Evolutionary conservation across 2,113 vertebrate species (phyloP).

Genomic region (Girardinichthys multiradiatus): DNA sequence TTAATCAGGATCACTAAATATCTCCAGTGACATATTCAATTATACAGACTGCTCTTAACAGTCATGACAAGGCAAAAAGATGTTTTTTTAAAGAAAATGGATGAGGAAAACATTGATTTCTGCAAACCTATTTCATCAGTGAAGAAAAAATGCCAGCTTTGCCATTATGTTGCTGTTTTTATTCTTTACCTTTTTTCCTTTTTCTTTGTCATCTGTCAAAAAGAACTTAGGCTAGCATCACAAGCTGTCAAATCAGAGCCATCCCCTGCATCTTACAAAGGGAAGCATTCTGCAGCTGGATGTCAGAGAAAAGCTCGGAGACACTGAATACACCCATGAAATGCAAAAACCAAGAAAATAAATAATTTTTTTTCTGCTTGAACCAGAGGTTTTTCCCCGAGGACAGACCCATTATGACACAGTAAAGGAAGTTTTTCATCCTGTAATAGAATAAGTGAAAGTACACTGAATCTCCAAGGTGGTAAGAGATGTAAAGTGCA

Average conservation of each 20-base stretch:
- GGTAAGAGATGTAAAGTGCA: conserved; percentile 26
- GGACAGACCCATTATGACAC: conserved; percentile 60
- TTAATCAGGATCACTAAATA: conserved; percentile 75
- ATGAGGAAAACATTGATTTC: conserved; percentile 65
- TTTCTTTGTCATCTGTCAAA: conserved; percentile 81
- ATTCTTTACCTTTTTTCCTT: conserved; percentile 28
- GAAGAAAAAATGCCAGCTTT: conserved; percentile 58
- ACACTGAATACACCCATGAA: conserved; percentile 56
- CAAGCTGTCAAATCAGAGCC: conserved; percentile 79
- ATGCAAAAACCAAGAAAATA: conserved; percentile 42
- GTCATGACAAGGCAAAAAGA: conserved; percentile 68
- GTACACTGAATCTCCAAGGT: conserved; percentile 21
- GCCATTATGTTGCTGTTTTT: conserved; percentile 55
- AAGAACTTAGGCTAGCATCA: conserved; percentile 79
- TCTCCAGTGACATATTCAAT: conserved; percentile 75
- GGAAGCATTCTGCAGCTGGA: conserved; percentile 63
- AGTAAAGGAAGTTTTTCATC: conserved; percentile 56
- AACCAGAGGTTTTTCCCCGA: conserved; percentile 62
- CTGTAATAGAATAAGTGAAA: conserved; percentile 55
- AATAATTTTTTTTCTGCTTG: conserved; percentile 49
- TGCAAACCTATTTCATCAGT: conserved; percentile 65
- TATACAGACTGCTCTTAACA: conserved; percentile 64
- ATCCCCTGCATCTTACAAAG: conserved; percentile 68
- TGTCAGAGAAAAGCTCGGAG: conserved; percentile 51
- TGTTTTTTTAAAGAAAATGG: conserved; percentile 46